phyloP scores from a whole-genome alignment of 2,113 vertebrate genomes.

The Anhinga rufa region DNA sequence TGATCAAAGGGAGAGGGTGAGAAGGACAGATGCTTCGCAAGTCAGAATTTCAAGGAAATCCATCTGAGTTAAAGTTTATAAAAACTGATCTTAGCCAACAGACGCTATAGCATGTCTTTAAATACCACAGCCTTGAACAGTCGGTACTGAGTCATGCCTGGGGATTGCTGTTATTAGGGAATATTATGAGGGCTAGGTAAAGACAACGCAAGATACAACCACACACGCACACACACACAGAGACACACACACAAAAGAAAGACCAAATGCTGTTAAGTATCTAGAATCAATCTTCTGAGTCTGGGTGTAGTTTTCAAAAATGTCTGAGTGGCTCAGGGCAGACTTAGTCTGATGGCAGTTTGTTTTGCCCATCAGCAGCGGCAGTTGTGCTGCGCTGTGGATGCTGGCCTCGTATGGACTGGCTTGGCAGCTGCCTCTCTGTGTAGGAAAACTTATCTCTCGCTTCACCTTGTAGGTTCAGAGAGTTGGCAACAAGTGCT shows the following conservation, averaged over 20 bases:
- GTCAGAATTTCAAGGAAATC: constrained; percentile 1
- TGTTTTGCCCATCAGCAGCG: background rate
- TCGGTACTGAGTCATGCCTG: background rate
- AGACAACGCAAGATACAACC: background rate
- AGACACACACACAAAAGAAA: too few relatives aligned
- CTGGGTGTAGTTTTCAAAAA: background rate
- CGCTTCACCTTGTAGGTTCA: background rate
- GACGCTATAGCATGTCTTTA: background rate
- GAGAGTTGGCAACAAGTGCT: background rate
- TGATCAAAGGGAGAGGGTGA: background rate
- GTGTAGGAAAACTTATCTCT: background rate
- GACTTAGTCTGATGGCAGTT: background rate
- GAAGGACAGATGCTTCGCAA: background rate
- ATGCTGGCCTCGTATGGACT: background rate
- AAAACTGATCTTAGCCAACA: background rate
- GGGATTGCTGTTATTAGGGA: background rate
- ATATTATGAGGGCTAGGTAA: background rate
- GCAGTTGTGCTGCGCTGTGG: background rate
- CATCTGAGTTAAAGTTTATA: background rate
- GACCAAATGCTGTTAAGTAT: background rate
- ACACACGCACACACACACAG: background rate
- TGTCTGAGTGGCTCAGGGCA: background rate
- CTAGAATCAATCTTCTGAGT: background rate
- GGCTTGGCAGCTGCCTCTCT: background rate
- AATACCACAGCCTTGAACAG: background rate